Base-by-base conservation (phyloP, 2,113 vertebrate genomes). In the Nannobrachium achirus region DNA sequence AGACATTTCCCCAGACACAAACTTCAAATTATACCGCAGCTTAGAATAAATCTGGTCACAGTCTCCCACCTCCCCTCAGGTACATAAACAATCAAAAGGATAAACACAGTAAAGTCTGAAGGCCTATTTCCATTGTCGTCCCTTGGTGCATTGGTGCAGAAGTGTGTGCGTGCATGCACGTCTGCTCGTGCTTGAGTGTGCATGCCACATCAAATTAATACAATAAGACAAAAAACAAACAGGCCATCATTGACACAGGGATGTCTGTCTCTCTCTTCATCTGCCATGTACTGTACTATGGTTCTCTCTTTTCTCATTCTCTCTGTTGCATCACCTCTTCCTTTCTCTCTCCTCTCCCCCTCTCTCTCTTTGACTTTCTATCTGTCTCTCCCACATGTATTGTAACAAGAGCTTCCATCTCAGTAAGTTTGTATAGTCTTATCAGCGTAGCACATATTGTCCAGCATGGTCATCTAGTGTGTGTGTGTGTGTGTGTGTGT, bases 341-440 rank as follows among this genome's bases (percentile, higher is more conserved):
- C 16, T 52, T 16, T 19, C 11, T 7, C 33, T 9, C 8, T 2
- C 2, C 3, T 7, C 25, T 9, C 38, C 15, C 13, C n/a, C 44
- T 25, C 46, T 56, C 20, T 6, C 7, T 40, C 10, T 33, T 3
- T 57, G n/a, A n/a, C 14, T 10, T 56, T 33, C 13, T 40, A 9
- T 57, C 33, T 40, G 7, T 40, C 25, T 57, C 25, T 40, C 14
- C 42, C 10, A 41, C 13, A 18, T 71, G 15, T 42, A 19, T 41
- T 57, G 52, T 64, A 78, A 78, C 48, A 42, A 59, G 46, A 49
- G 13, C 18, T 16, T 8, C 10, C 18, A 62, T 59, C 44, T 45
- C 3, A 8, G n/a, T 42, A 8, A 1, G 55, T 6, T 40, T 38
- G 55, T 56, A 15, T 39, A 9, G n/a, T 15, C 56, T 58, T 58